Evolutionary conservation across 2,113 vertebrate genomes (phyloP), one percentile per base, ranked within the genome.

Genomic region (Oryzias melastigma): DNA sequence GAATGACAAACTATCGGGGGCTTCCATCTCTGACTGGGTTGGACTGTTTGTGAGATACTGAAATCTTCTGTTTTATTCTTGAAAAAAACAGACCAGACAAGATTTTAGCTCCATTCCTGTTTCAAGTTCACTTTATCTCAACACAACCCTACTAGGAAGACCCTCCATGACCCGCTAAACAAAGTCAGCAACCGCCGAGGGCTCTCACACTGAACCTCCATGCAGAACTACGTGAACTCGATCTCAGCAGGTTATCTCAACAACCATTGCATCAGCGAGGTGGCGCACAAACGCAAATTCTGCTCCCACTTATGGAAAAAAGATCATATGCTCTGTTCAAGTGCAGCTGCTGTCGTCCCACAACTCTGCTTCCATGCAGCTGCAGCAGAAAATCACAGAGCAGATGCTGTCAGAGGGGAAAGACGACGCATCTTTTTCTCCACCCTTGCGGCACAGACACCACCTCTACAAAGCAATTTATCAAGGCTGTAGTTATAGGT

Each of bases 171-270:
- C 22, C 64, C 52, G 54, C 73, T 35, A 55, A 62, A 44, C 70
- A 57, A 19, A 45, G 72, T 61, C 49, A n/a, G 42, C 68, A 50
- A 44, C 54, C 40, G 73, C 62, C 0, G 15, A 81, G 68, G 57
- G 77, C 58, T 49, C 78, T 73, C 16, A 19, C 20, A 0, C 55
- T 40, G 50, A 4, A 50, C 55, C 71, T 62, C 46, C 71, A 78
- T 49, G 46, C 48, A n/a, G 18, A 66, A 72, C 63, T 60, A 25
- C 1, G 49, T 62, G 65, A 74, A 73, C 68, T 69, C 49, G 42
- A 75, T 75, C 75, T 78, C 73, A 58, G 63, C 19, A 18, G 51
- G 44, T 40, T 76, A 50, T 69, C 82, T 72, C 57, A 77, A 69
- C 69, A 52, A 55, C 77, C 50, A 73, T 80, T 78, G 71, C 49